Evolutionary conservation across 2,797 vertebrate genomes (phyloP).

Genomic region (Coregonus suidteri): DNA sequence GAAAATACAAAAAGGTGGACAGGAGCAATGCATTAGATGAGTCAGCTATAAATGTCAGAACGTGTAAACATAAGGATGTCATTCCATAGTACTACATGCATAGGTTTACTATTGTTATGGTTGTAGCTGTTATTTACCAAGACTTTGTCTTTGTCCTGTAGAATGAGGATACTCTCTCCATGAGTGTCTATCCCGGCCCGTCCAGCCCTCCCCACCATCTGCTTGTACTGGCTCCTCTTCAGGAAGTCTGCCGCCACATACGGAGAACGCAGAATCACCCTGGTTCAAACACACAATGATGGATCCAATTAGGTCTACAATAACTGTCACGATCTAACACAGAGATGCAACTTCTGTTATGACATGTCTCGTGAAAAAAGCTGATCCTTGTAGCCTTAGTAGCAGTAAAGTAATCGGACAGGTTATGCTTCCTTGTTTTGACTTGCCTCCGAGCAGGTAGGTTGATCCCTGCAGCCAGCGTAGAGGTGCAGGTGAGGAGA

Average conservation of each 20-base stretch:
- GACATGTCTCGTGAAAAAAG: not conserved
- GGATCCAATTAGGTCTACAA: not conserved
- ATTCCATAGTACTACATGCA: not conserved
- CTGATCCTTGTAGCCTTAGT: not conserved
- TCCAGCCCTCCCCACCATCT: slow-evolving; percentile 95
- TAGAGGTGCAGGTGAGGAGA: slow-evolving; percentile 93
- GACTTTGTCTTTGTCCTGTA: slow-evolving; percentile 86
- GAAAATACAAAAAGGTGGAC: slow-evolving; percentile 26
- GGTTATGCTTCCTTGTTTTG: not conserved
- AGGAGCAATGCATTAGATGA: not conserved
- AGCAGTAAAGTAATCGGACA: not conserved
- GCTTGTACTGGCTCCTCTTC: slow-evolving; percentile 92
- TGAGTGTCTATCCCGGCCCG: slow-evolving; percentile 88
- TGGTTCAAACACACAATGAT: slow-evolving; percentile 45
- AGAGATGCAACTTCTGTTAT: no score
- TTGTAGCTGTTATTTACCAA: slow-evolving; percentile 69
- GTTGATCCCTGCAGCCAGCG: slow-evolving; percentile 93
- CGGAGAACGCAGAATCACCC: slow-evolving; percentile 93
- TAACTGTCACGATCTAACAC: not conserved
- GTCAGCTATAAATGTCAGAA: not conserved
- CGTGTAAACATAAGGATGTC: not conserved
- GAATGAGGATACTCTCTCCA: slow-evolving; percentile 93
- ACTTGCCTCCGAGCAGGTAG: slow-evolving; percentile 91
- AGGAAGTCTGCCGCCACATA: slow-evolving; percentile 89
- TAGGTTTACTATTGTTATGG: not conserved